Base-by-base conservation (phyloP, 2,888 invertebrate genomes). In the Dasysyrphus albostriatus region DNA sequence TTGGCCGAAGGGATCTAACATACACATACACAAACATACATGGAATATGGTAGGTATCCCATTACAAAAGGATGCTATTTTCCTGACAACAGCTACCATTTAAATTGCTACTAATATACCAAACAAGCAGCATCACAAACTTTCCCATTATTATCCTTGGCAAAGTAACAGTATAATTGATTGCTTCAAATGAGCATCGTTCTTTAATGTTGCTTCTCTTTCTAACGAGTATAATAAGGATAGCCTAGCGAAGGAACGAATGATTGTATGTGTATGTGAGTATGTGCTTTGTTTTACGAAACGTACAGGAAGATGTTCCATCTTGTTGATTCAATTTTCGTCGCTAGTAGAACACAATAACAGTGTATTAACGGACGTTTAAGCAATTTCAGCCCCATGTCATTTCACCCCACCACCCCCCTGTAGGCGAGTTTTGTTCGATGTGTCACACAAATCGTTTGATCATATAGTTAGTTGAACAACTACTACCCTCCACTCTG, bases 21-120 rank as follows among this genome's bases (percentile, higher is more conserved):
- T 54, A 24, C 12, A 54, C 56, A 19, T 16, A 8, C 16, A 59
- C 19, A 37, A 5, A 9, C 56, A 58, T 34, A 10, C 16, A 19
- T n/a, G n/a, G n/a, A n/a, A n/a, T 37, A 19, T 8, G 24, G 1
- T 39, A 8, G 39, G 7, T 74, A 82, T 82, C 73, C 73, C 58
- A 79, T 69, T 16, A 83, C 83, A 87, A 87, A 87, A 75, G 75
- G 78, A 87, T 83, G 47, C 65, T 87, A 87, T 87, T 87, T 83
- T 83, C 87, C 83, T 83, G 83, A 83, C 83, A 87, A 87, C 87
- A 87, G 87, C 87, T 79, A 87, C 87, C 87, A 87, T 87, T 87
- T 87, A 87, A 87, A 87, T 87, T 87, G 87, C 79, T 87, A 87
- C 87, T 87, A 87, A 87, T 87, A 87, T 87, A 83, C 83, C 87